Conservation (phyloP, 2,797 vertebrate genomes). For the Alfaro cultratus region DNA sequence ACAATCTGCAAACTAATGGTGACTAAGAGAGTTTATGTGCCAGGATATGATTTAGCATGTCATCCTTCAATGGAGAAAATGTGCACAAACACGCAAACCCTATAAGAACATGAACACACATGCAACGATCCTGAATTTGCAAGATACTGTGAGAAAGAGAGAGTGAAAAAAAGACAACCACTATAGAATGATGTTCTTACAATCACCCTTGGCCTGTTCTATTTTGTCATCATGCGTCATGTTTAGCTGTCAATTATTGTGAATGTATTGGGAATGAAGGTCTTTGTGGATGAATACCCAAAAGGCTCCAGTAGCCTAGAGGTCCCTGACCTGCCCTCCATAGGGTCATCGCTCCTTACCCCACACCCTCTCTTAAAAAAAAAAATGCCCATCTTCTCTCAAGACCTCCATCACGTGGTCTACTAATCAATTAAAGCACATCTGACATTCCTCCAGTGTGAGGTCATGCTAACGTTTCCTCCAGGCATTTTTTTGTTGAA, state of each 20-base stretch:
- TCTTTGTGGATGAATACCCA: slow-evolving; percentile 74
- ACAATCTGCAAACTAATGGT: background rate
- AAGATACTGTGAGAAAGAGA: slow-evolving; percentile 12
- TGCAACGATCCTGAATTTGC: slow-evolving; percentile 4
- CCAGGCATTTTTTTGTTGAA: slow-evolving; percentile 44
- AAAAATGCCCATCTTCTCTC: slow-evolving; percentile 25
- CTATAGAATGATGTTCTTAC: slow-evolving; percentile 33
- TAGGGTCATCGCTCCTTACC: slow-evolving; percentile 56
- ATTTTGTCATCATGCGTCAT: slow-evolving; percentile 69
- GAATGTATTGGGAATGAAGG: slow-evolving; percentile 57
- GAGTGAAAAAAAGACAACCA: background rate
- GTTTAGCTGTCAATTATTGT: slow-evolving; percentile 67
- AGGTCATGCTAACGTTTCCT: slow-evolving; percentile 80
- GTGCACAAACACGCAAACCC: background rate
- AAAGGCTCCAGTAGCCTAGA: slow-evolving; percentile 77
- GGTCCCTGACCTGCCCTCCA: slow-evolving; percentile 69
- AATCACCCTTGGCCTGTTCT: slow-evolving; percentile 27
- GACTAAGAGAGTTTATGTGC: background rate
- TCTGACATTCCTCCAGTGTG: slow-evolving; percentile 86
- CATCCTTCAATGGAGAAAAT: background rate
- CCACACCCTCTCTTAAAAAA: slow-evolving; percentile 10
- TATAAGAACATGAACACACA: background rate
- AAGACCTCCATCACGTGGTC: slow-evolving; percentile 64
- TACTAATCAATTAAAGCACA: slow-evolving; percentile 84
- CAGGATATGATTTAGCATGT: background rate